Conservation (phyloP, 2,797 vertebrate genomes). For the Acrossocheilus fasciatus region DNA sequence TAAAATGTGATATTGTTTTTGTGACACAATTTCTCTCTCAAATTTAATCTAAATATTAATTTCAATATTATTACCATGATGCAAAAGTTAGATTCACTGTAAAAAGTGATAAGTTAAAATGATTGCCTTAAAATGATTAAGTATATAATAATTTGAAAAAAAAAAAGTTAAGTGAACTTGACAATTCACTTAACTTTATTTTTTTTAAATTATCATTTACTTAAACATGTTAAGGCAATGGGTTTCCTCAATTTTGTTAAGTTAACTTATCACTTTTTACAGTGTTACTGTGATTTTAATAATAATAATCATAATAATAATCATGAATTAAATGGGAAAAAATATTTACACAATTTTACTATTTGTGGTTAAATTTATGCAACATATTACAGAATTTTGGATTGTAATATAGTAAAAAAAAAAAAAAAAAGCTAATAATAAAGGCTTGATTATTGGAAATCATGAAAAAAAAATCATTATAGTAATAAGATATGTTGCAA, state of each 20-base stretch:
- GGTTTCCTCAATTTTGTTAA: too few species aligned
- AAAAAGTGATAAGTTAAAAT: too few species aligned
- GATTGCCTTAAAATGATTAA: too few species aligned
- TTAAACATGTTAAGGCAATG: too few species aligned
- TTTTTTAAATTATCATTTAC: too few species aligned
- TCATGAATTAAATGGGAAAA: neutral
- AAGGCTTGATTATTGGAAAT: neutral
- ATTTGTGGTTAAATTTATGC: neutral
- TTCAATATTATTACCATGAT: neutral
- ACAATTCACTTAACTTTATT: too few species aligned
- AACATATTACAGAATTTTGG: neutral
- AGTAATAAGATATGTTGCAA: too few species aligned
- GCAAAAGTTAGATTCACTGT: neutral
- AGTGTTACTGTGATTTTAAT: neutral
- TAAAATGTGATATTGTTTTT: neutral
- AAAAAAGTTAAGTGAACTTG: too few species aligned
- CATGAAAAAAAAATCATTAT: neutral
- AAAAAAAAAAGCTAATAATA: neutral
- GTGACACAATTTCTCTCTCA: neutral
- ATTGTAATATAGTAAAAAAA: neutral
- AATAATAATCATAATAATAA: neutral
- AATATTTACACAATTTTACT: neutral
- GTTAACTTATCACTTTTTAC: too few species aligned
- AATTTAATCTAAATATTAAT: neutral
- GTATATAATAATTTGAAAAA: too few species aligned